phyloP scores from a whole-genome alignment of 2,888 invertebrate species.

The Nephrotoma flavescens region DNA sequence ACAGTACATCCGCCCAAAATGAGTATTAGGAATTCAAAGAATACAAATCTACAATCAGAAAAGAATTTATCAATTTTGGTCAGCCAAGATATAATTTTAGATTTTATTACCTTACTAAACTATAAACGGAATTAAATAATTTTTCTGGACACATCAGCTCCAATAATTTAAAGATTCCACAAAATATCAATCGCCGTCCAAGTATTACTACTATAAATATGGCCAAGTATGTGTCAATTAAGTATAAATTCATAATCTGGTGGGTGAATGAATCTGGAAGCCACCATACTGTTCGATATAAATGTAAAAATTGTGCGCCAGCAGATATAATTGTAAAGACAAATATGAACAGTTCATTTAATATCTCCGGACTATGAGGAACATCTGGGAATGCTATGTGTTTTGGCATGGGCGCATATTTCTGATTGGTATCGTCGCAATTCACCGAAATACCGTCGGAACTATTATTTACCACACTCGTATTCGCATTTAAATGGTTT shows the following conservation, averaged over 20 bases:
- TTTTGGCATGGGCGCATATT: slow-evolving; percentile 42
- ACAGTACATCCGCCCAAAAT: slow-evolving; percentile 53
- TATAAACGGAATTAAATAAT: slow-evolving; percentile 17
- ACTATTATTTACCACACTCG: neutral
- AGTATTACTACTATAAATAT: slow-evolving; percentile 70
- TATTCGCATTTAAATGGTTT: neutral
- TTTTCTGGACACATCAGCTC: slow-evolving; percentile 35
- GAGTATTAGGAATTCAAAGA: slow-evolving; percentile 44
- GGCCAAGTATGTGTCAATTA: slow-evolving; percentile 81
- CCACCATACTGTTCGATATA: slow-evolving; percentile 97
- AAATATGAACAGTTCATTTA: slow-evolving; percentile 77
- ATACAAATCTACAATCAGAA: slow-evolving; percentile 36
- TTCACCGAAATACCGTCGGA: neutral
- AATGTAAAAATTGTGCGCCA: slow-evolving; percentile 80
- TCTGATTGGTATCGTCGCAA: neutral
- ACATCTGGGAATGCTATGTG: slow-evolving; percentile 69
- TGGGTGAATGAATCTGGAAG: slow-evolving; percentile 79
- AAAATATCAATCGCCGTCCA: slow-evolving; percentile 62
- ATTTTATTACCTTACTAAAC: slow-evolving; percentile 16
- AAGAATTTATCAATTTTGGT: slow-evolving; percentile 20
- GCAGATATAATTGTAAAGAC: slow-evolving; percentile 63
- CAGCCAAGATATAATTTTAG: neutral
- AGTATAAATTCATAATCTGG: slow-evolving; percentile 82
- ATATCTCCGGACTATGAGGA: slow-evolving; percentile 62
- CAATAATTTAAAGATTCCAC: slow-evolving; percentile 37